Base-by-base conservation (phyloP, 1,140 invertebrate species). In the Lordiphosa stackelbergi region DNA sequence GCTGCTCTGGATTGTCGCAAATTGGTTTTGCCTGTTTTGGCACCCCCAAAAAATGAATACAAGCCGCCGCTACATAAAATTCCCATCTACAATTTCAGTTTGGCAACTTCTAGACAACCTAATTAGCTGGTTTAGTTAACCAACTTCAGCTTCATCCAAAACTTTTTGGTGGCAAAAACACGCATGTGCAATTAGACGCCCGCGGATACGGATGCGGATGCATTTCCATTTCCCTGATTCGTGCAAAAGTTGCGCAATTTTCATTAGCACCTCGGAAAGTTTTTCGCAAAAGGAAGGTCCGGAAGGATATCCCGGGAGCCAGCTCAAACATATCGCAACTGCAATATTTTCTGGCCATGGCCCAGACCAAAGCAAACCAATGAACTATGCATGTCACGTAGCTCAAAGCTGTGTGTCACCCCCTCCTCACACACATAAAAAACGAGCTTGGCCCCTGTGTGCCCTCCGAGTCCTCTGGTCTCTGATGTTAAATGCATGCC, bases 351-450 rank as follows among this genome's bases (percentile, higher is more conserved):
- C 62, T 42, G 56, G 45, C 54, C 61, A 64, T 51, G 73, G 63
- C 53, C 52, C 40, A 69, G 49, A 48, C 59, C 55, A 43, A 49
- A 48, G 56, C 55, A 43, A 49, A 59, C 56, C 74, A 69, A 81
- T 79, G 74, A 79, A 79, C 71, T 81, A 79, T 79, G 75, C 74
- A 70, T 63, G 75, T 79, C 74, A 79, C 74, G 74, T 79, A 75
- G 75, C 74, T 56, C 63, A 68, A 64, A 60, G 55, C 64, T 40
- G 58, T 58, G 43, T 58, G 47, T 65, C 65, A 54, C 59, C 63
- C 59, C 55, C 55, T 16, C 56, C 11, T 16, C 16, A 1, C 5
- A 28, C 31, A 43, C 19, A 54, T 54, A 73, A 66, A 45, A 66
- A 72, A 73, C 64, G 59, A 69, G 59, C 52, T 73, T 73, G 70